Evolutionary conservation across 2,113 vertebrate genomes (phyloP), one percentile per base, ranked within the genome.

Genomic region (Laterallus jamaicensis): DNA sequence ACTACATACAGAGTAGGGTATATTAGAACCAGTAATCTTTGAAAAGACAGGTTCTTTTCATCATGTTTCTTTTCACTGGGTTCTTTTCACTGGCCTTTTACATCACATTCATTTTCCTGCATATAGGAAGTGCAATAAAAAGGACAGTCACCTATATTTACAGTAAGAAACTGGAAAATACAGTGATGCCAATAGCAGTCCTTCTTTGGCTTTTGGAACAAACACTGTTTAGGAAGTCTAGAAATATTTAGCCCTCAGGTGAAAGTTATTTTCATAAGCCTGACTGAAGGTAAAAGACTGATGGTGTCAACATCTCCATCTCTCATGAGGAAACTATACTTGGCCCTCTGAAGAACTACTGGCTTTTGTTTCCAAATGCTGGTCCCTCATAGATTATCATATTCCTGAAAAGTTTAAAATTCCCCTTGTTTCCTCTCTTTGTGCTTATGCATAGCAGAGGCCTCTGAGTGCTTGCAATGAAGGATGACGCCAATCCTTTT

Each of bases 351-450:
- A 78, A 68, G 49, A 26, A 63, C 28, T 2, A 4, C 54, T 92
- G 74, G 18, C 62, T 91, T 96, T 89, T 95, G 74, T 80, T 79
- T 86, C 83, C 54, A 76, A 44, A 88, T 2, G 6, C 39, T 60
- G 35, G 25, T 86, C 58, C 5, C 73, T 89, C 85, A 84, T 50
- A 94, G 92, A 95, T 92, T 92, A 89, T 58, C 54, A 73, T 93
- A 90, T 96, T 96, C 86, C 92, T 94, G 91, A 96, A 96, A 96
- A 95, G 92, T 95, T 90, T 81, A 50, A 73, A 82, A 82, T 94
- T 93, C 44, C 67, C 55, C 44, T 86, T 76, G 66, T 91, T 97
- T 97, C 93, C 95, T 93, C 13, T 84, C 81, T 97, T 94, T 97
- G 93, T 96, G 80, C 86, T 92, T 75, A 66, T 66, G 88, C 62